Evolutionary conservation across 2,888 invertebrate species (phyloP).

Genomic region (Cetonia aurata): DNA sequence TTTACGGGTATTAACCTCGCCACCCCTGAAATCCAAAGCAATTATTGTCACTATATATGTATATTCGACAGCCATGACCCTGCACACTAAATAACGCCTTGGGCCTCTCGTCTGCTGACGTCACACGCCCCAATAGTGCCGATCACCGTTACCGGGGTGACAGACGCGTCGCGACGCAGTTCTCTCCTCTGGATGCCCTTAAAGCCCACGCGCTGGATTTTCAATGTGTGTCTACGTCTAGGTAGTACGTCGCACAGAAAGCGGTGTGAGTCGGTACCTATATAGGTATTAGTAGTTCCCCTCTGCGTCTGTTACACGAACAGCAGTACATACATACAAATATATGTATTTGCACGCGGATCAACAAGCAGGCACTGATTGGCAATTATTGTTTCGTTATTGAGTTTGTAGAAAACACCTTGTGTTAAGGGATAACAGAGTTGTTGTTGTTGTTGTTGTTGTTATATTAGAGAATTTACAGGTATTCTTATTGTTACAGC

Average conservation of each 20-base stretch:
- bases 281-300: too few species aligned
- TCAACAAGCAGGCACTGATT: conserved; percentile 2
- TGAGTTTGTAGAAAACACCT: too few species aligned
- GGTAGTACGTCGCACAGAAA: background rate
- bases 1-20: background rate
- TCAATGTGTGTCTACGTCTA: background rate
- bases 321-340: too few species aligned
- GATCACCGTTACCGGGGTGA: conserved; percentile 32
- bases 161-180: conserved; percentile 36
- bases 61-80: conserved; percentile 51
- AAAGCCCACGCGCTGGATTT: conserved; percentile 25
- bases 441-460: too few species aligned
- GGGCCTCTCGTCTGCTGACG: conserved; percentile 50
- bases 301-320: too few species aligned
- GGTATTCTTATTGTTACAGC: too few species aligned
- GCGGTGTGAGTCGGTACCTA: too few species aligned
- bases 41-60: conserved; percentile 12
- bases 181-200: conserved; percentile 23
- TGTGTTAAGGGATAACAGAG: too few species aligned
- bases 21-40: background rate
- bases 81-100: conserved; percentile 50
- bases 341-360: too few species aligned
- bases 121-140: conserved; percentile 31
- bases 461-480: too few species aligned
- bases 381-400: conserved; percentile 16